A percentile compares a stretch with the other conserved stretches of the same genome.
phyloP scores from a whole-genome alignment of 2,113 vertebrate genomes.

The Gymnocephalus cernua region DNA sequence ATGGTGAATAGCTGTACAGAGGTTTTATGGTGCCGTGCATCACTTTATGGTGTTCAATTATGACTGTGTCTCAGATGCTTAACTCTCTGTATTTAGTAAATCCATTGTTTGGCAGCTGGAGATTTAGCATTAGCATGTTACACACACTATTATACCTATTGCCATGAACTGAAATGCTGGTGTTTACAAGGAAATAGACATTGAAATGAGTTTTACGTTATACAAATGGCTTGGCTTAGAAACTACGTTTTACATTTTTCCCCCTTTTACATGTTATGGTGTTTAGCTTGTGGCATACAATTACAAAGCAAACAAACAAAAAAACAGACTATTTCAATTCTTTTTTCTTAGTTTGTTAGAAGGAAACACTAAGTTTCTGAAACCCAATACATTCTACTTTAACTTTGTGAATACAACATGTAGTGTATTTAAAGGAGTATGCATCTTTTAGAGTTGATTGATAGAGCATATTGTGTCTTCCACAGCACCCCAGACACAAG shows the following conservation, averaged over 20 bases:
- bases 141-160: conserved; percentile 45
- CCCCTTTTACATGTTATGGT: conserved; percentile 1
- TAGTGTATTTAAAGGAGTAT: neutral
- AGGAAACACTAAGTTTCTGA: neutral
- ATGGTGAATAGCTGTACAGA: conserved; percentile 65
- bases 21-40: conserved; percentile 72
- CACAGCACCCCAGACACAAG: neutral
- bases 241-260: neutral
- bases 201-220: conserved; percentile 35
- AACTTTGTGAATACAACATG: neutral
- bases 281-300: conserved; percentile 4
- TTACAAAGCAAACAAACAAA: neutral
- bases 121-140: conserved; percentile 65
- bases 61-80: conserved; percentile 75
- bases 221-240: conserved; percentile 10
- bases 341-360: neutral
- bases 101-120: conserved; percentile 72
- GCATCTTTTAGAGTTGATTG: neutral
- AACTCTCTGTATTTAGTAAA: conserved; percentile 70
- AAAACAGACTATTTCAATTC: too few species aligned
- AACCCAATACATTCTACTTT: neutral
- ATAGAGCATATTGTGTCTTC: neutral
- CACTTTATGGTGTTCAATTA: conserved; percentile 75
- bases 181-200: conserved; percentile 56
- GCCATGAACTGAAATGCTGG: conserved; percentile 42